These are phyloP conservation scores for Escarpia spicata DNA, from an alignment of 2,888 invertebrate genomes.

Conservation along the genomic window DNA sequence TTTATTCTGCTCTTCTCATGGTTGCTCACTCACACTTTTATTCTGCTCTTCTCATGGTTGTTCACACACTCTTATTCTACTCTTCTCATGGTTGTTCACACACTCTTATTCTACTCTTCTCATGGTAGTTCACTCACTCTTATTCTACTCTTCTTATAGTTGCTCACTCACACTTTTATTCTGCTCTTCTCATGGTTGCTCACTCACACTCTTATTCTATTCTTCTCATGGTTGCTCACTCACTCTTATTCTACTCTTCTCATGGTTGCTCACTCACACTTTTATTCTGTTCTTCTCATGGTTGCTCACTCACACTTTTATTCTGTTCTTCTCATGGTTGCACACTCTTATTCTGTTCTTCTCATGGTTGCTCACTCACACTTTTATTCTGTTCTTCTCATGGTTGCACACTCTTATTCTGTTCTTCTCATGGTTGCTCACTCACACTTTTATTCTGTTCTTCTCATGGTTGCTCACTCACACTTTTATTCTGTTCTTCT, in stretches of 20 bases:
- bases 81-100: slow-evolving; percentile 68
- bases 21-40: slow-evolving; percentile 48
- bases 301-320: slow-evolving; percentile 51
- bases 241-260: background rate
- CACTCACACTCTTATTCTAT: slow-evolving; percentile 27
- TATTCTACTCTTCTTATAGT: too few species aligned
- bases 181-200: slow-evolving; percentile 69
- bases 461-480: slow-evolving; percentile 68
- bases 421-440: slow-evolving; percentile 69
- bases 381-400: slow-evolving; percentile 63
- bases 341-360: slow-evolving; percentile 59
- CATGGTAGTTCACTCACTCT: slow-evolving; percentile 66
- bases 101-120: slow-evolving; percentile 61
- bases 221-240: slow-evolving; percentile 69
- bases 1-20: slow-evolving; percentile 67
- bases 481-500: slow-evolving; percentile 61
- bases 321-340: slow-evolving; percentile 69
- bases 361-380: slow-evolving; percentile 66
- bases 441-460: slow-evolving; percentile 47
- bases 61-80: slow-evolving; percentile 27
- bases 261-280: slow-evolving; percentile 36
- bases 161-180: background rate
- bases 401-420: slow-evolving; percentile 63
- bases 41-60: slow-evolving; percentile 68
- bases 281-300: slow-evolving; percentile 69